Evolutionary conservation across 1,140 invertebrate species (phyloP).

Genomic region (Lordiphosa stackelbergi): DNA sequence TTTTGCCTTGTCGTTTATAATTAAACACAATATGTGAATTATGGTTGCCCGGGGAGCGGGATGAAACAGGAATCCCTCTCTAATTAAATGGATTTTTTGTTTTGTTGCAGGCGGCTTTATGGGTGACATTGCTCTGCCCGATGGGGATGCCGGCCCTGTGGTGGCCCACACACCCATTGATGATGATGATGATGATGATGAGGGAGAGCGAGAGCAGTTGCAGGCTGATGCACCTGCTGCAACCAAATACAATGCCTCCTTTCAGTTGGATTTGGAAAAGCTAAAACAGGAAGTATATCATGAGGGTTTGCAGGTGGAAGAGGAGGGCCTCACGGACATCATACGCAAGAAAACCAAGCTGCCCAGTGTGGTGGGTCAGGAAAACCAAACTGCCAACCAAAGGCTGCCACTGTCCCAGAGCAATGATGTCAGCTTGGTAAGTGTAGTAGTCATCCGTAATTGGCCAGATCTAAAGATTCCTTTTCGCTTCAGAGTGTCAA

Average conservation of each 20-base stretch:
- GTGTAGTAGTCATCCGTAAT: background rate
- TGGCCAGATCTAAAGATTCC: background rate
- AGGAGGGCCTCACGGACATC: constrained; percentile 86
- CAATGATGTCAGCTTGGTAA: constrained; percentile 35
- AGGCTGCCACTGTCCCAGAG: constrained; percentile 72
- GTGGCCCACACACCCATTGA: constrained; percentile 77
- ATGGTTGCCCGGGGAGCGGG: background rate
- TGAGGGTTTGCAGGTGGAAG: constrained; percentile 88
- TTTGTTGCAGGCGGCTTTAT: constrained; percentile 83
- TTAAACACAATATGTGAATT: constrained; percentile 61
- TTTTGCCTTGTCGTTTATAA: constrained; percentile 44
- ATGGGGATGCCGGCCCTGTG: constrained; percentile 69
- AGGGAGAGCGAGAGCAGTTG: constrained; percentile 22
- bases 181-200: constrained; percentile 18
- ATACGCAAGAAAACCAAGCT: constrained; percentile 83
- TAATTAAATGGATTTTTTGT: constrained; percentile 34
- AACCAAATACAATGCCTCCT: constrained; percentile 80
- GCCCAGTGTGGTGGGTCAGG: constrained; percentile 58
- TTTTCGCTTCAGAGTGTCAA: constrained; percentile 48
- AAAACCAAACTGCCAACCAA: constrained; percentile 46
- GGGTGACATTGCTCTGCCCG: constrained; percentile 88
- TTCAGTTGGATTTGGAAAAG: constrained; percentile 85
- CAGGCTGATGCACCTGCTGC: constrained; percentile 50
- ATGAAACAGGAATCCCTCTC: constrained; percentile 10
- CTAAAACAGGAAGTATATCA: constrained; percentile 87